Base-by-base conservation (phyloP, 2,113 vertebrate species). In the Salvelinus fontinalis region DNA sequence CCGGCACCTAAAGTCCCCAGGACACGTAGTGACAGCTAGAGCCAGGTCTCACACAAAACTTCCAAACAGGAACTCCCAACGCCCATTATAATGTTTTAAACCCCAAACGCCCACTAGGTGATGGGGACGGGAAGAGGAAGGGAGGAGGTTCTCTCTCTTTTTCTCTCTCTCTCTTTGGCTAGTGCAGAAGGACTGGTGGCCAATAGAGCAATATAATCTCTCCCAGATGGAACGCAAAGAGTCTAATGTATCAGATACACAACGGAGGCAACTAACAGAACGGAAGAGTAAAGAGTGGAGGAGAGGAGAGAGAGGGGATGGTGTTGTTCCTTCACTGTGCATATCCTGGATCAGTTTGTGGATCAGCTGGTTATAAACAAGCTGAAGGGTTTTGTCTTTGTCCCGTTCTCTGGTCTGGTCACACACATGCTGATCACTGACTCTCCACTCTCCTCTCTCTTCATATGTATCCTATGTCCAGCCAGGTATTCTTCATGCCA, bases 21-120 rank as follows among this genome's bases (percentile, higher is more conserved):
- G 90, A 83, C 83, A 78, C 69, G 11, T 44, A 44, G 39, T 34
- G 83, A 89, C 92, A 92, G 88, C 82, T 89, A 91, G 91, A 90
- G 20, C 87, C 86, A 49, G 91, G 93, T 92, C 88, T 90, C 87
- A 89, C 87, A 90, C 88, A 11, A 49, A 80, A 81, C 64, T 31
- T 6, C 27, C 14, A 26, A 86, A 77, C 79, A 88, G 88, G 93
- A 95, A 94, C 76, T 24, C 54, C 57, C 73, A 86, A 92, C 89
- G 81, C 88, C 80, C 60, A 88, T 54, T 18, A 90, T 88, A 79
- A 81, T 75, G 82, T 80, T 83, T 84, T 82, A 89, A 86, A 77
- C 76, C 72, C 71, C 76, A 51, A 34, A 54, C 16, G 51, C 49
- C 88, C 12, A 49, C 26, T 90, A 54, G 54, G 20, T 22, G 66